These are phyloP conservation scores for Petrocephalus schoutedeni DNA, from an alignment of 2,797 vertebrate genomes.

Conservation along the genomic window DNA sequence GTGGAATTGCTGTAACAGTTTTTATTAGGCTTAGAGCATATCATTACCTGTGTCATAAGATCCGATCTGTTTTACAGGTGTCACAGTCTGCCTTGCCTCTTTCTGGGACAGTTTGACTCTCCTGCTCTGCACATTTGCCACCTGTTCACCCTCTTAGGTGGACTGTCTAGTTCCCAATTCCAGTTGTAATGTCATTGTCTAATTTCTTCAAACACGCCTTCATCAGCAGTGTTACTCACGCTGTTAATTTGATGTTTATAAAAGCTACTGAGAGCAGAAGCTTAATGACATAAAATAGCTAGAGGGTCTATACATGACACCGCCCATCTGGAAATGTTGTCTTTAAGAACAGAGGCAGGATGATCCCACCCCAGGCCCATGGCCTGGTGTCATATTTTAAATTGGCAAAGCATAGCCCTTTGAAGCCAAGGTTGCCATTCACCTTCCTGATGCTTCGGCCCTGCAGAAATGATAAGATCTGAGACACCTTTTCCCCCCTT, in stretches of 20 bases:
- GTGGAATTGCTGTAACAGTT: neutral
- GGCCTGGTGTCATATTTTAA: neutral
- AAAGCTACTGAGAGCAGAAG: neutral
- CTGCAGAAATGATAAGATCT: slow-evolving; percentile 7
- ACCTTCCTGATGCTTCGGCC: neutral
- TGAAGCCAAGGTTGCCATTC: neutral
- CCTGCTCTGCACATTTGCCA: neutral
- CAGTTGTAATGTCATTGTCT: too few relatives aligned
- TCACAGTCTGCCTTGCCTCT: neutral
- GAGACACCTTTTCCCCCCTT: neutral
- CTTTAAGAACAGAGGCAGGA: neutral
- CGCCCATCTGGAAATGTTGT: neutral
- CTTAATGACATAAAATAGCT: neutral
- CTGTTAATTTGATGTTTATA: neutral
- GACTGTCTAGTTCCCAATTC: too few relatives aligned
- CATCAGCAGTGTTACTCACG: neutral
- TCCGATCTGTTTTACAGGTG: neutral
- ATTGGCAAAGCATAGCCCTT: neutral
- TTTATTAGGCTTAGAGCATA: neutral
- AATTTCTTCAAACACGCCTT: neutral
- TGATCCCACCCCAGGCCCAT: neutral
- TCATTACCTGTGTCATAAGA: neutral
- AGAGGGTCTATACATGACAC: neutral
- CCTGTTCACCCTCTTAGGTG: neutral
- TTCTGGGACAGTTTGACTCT: neutral